Conservation (phyloP, 1,140 invertebrate species). For the Belonocnema kinseyi region DNA sequence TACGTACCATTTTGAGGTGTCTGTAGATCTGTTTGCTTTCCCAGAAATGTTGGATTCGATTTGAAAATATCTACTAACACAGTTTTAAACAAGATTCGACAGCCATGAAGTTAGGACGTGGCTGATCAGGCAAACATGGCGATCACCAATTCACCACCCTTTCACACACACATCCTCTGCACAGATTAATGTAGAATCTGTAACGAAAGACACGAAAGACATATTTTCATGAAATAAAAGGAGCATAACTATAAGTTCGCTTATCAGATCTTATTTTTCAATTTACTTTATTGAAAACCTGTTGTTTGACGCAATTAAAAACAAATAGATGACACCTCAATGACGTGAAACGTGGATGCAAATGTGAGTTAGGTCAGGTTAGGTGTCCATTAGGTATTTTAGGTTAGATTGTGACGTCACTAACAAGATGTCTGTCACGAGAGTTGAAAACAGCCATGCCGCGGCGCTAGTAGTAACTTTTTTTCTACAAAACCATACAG, state of each 20-base stretch:
- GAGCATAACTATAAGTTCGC: neutral
- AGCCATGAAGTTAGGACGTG: constrained; percentile 66
- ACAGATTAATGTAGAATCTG: neutral
- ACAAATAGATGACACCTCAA: neutral
- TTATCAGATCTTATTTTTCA: neutral
- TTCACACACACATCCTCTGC: neutral
- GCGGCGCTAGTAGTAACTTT: no score
- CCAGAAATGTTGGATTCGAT: constrained; percentile 35
- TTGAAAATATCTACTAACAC: constrained; percentile 39
- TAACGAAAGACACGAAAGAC: constrained; percentile 8
- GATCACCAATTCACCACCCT: constrained; percentile 17
- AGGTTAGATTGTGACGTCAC: no score
- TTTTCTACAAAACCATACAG: no score
- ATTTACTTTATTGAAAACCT: neutral
- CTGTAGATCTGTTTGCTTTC: constrained; percentile 37
- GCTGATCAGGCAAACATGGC: constrained; percentile 46
- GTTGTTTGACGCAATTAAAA: neutral
- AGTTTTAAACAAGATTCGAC: constrained; percentile 52
- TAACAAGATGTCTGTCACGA: no score
- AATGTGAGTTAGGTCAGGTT: neutral
- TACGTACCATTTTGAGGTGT: constrained; percentile 60
- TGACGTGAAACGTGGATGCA: neutral
- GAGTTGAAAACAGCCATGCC: no score
- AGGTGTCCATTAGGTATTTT: neutral
- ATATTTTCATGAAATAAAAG: neutral